Evolutionary conservation across 2,888 invertebrate species (phyloP), one percentile per base, ranked within the genome.

Genomic region (Melieria picta): DNA sequence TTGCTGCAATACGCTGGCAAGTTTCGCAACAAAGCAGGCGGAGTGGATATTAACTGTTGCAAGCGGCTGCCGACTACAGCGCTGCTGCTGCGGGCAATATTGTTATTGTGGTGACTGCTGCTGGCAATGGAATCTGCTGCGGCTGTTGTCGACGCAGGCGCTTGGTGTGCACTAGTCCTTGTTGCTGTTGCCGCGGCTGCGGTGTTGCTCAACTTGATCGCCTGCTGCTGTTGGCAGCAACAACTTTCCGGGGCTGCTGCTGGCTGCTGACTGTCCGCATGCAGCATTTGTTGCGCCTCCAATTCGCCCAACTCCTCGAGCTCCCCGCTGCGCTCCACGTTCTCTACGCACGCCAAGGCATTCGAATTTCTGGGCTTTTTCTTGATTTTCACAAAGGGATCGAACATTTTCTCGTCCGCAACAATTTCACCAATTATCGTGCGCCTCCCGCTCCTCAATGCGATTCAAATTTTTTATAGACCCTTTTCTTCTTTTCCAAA

Each of bases 301-400:
- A 60, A 7, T 13, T 10, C 63, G n/a, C 10, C 48, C 46, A 58
- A 30, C 50, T 58, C 43, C 13, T 58, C 60, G 13, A 67, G 52
- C 48, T 50, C 67, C 30, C 30, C 30, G 30, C 30, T 30, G 30
- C 30, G 30, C 58, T 7, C 60, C 7, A 60, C 65, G 65, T 52
- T 70, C 16, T 70, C 70, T 65, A 70, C 43, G 58, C 58, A 13
- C 43, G 30, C 16, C 30, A 60, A 58, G 45, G 45, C 80, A 74
- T 80, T 78, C 72, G 80, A 74, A 74, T 77, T 82, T 75, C 79
- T 30, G 30, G 30, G 80, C 81, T 86, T 86, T 85, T 86, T 86
- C 80, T 86, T 86, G 7, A 85, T 86, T 83, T 86, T 86, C 80
- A 86, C 86, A 84, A 83, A 85, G 75, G 86, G 85, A 81, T 86